Base-by-base conservation (phyloP, 2,797 vertebrate genomes). In the Micromesistius poutassou region DNA sequence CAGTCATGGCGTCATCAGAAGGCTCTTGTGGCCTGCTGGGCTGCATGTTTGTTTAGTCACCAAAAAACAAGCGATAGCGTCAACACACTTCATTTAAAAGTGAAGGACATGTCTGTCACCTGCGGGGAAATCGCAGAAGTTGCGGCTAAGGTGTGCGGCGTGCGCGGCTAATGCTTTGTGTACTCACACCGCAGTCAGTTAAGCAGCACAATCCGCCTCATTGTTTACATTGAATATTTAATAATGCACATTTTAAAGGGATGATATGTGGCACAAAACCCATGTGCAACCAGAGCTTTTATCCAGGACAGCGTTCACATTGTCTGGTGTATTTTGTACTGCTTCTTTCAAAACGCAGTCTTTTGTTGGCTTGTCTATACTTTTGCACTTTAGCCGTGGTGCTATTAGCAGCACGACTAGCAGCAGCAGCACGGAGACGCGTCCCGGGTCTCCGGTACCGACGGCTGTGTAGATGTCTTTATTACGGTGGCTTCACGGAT, bases 191-290 rank as follows among this genome's bases (percentile, higher is more conserved):
- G 40, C 40, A 13, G 12, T 42, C 40, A 42, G 13, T 16, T 14
- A 7, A 22, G 46, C 46, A 42, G 16, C 46, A 22, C 5, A 55
- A 55, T 22, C 22, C 46, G 19, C 46, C 46, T 55, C 46, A 55
- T 55, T 55, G 46, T 55, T 55, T 55, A 55, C 46, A 55, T 55
- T 55, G 46, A 55, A 55, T n/a, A 55, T 55, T 55, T 55, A 55
- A 55, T 22, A 55, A 55, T 55, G 46, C 46, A 55, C 46, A 22
- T 55, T 55, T 1, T 6, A 19, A 50, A 55, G 19, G 16, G 19
- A 19, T 6, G 46, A 22, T 55, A 5, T 55, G 46, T 22, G 46
- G 19, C 46, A 46, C 42, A 19, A 40, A 2, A 14, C 42, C 42
- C 19, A 22, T 55, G 46, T 22, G 14, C 12, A 14, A 42, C 40